Conservation (phyloP, 1,140 invertebrate species). For the Tetramorium simillimum region DNA sequence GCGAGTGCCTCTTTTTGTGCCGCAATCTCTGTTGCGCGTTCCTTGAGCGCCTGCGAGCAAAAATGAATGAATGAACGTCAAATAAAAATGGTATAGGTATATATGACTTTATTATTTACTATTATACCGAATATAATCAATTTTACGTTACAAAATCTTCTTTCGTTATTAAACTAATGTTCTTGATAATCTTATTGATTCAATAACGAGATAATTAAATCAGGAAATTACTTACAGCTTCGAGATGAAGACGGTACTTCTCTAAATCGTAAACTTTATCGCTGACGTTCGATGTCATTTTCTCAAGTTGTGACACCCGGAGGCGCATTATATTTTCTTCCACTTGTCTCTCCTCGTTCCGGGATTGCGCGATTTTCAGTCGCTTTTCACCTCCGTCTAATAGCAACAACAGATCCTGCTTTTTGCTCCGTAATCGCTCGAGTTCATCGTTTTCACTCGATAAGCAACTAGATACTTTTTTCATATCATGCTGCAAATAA, state of each 20-base stretch:
- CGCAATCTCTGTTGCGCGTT: conserved; percentile 87
- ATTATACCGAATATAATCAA: background rate
- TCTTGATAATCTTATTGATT: background rate
- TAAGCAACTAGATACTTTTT: conserved; percentile 72
- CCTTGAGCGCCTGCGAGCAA: conserved; percentile 86
- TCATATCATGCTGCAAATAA: conserved; percentile 75
- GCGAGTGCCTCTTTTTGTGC: conserved; percentile 87
- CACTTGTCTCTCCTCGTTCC: conserved; percentile 86
- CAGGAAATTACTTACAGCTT: conserved; percentile 81
- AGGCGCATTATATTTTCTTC: conserved; percentile 88
- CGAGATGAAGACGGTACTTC: conserved; percentile 86
- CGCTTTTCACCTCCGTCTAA: conserved; percentile 87
- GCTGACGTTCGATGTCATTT: conserved; percentile 86
- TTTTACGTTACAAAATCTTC: background rate
- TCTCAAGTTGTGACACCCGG: conserved; percentile 86
- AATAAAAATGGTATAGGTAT: background rate
- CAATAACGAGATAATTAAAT: background rate
- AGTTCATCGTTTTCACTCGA: conserved; percentile 80
- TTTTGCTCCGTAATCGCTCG: conserved; percentile 79
- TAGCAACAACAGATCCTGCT: conserved; percentile 82
- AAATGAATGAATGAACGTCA: background rate
- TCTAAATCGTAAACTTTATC: conserved; percentile 87
- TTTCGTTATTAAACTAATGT: background rate
- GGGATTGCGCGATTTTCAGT: conserved; percentile 80
- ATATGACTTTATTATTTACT: background rate